These are phyloP conservation scores for Aphodius granarius DNA, from an alignment of 2,888 invertebrate genomes.

Conservation along the genomic window DNA sequence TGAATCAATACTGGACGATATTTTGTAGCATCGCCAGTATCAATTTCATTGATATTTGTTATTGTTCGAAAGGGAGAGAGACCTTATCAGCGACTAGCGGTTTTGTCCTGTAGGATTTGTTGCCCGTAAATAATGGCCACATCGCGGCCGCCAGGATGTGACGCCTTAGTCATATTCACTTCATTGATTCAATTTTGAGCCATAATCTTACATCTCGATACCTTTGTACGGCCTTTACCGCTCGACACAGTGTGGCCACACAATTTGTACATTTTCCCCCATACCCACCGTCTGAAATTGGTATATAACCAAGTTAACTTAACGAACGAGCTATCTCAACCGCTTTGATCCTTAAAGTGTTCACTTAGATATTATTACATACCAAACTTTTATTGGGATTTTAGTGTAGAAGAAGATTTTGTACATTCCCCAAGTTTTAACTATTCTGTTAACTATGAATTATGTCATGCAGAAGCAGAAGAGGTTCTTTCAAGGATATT, in stretches of 20 bases:
- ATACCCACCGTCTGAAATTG: neutral
- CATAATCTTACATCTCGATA: neutral
- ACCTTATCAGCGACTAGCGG: neutral
- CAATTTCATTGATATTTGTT: neutral
- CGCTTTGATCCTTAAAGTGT: neutral
- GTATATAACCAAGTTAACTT: neutral
- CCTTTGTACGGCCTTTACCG: neutral
- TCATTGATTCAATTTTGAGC: neutral
- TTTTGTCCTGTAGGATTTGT: neutral
- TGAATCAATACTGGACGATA: neutral
- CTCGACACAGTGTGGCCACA: neutral
- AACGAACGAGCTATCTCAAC: neutral
- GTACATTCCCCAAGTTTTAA: neutral
- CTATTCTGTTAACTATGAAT: too few species aligned
- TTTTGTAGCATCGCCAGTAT: neutral
- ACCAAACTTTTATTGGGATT: neutral
- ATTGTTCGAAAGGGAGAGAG: neutral
- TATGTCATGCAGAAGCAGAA: too few species aligned
- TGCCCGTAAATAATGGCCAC: neutral
- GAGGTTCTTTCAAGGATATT: too few species aligned
- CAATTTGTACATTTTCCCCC: neutral
- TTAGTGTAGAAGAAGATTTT: neutral
- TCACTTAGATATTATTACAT: neutral
- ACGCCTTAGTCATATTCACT: neutral
- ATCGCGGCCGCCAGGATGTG: neutral